Base-by-base conservation (phyloP, 2,797 vertebrate species). In the Heterohyrax brucei region DNA sequence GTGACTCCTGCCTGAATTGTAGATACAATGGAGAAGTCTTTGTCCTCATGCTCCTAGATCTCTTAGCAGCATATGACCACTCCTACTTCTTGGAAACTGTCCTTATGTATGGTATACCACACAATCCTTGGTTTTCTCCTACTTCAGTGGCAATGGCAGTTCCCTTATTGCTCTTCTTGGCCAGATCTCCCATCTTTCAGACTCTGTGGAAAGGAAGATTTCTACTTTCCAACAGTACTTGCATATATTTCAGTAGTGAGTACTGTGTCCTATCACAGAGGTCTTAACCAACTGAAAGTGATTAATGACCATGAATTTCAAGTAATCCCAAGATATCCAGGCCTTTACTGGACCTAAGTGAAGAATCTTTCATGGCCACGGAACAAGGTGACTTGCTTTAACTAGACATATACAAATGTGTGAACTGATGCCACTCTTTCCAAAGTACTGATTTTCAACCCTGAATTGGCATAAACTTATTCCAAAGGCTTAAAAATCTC, bases 401-500 rank as follows among this genome's bases (percentile, higher is more conserved):
- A 78, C 16, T 56, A 82, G 22, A 26, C 73, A 84, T 26, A 39
- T 24, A 46, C 8, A 68, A 13, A 82, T 30, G 48, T 61, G 28
- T 0, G 8, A 61, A 72, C 9, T 18, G 50, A 66, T 90, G 59
- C 50, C 83, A 61, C 72, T 22, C 16, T 50, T 2, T 7, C 46
- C 62, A 81, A 80, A 94, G 53, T 28, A 39, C 53, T 22, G 50
- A 89, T 59, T 64, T 66, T 84, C 64, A 66, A 13, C 33, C 92
- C n/a, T 21, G 28, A 48, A 85, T 93, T 56, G 77, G 44, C 46
- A 66, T 21, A 7, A 76, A 16, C 14, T 10, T 48, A 26, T 80
- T 56, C 30, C 19, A 28, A 44, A 83, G 48, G 22, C 62, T 96
- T 95, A 28, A 85, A 75, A 44, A 53, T 93, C 73, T 91, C 53